Percentiles rank a stretch among this genome's conserved stretches.
Conservation (phyloP, 2,888 invertebrate genomes). For the Ptilodon capucinus region DNA sequence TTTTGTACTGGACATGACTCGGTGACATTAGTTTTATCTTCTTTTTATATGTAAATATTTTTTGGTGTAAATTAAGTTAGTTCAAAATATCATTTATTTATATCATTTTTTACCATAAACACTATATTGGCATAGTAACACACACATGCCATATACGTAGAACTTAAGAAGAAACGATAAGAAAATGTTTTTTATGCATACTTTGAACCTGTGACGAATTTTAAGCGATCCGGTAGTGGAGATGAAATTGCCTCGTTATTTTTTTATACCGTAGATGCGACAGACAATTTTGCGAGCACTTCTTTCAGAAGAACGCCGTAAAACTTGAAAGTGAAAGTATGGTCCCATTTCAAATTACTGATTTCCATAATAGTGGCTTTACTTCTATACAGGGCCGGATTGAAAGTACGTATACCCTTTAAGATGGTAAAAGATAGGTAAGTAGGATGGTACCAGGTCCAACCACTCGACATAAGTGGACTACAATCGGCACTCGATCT, state of each 20-base stretch:
- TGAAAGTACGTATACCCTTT: neutral
- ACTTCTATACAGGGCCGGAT: neutral
- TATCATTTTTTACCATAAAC: no score
- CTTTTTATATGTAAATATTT: no score
- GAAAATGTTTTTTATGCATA: neutral
- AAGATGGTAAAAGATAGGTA: neutral
- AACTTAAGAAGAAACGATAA: neutral
- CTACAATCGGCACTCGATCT: no score
- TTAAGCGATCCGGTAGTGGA: neutral
- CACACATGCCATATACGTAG: no score
- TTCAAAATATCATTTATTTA: no score
- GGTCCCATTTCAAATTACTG: neutral
- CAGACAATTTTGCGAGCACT: neutral
- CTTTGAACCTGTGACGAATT: neutral
- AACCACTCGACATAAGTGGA: no score
- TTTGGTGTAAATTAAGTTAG: no score
- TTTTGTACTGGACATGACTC: no score
- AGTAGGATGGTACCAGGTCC: neutral
- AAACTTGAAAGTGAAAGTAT: neutral
- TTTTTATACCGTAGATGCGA: neutral
- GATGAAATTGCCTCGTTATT: neutral
- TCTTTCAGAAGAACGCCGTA: neutral
- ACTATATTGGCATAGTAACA: no score
- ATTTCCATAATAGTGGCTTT: neutral
- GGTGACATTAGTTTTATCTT: no score